A percentile compares a stretch with the other conserved stretches of the same genome.
Conservation (phyloP, 2,888 invertebrate genomes). For the Lithosia quadra region DNA sequence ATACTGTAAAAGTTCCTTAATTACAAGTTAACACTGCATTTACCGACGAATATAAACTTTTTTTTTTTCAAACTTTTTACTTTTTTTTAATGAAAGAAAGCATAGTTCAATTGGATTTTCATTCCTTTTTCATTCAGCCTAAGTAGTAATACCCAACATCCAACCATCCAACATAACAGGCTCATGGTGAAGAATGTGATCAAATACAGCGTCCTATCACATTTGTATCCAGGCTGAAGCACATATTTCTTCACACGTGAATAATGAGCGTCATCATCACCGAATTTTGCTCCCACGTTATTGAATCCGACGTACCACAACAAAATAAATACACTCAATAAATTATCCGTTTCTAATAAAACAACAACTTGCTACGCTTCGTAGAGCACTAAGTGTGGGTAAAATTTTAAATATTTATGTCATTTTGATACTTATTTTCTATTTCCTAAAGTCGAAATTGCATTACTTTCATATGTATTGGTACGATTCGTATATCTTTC, state of each 20-base stretch:
- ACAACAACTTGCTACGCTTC: constrained; percentile 75
- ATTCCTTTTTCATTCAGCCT: too few relatives aligned
- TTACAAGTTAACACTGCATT: too few relatives aligned
- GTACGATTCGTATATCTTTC: constrained; percentile 71
- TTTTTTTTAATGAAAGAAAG: too few relatives aligned
- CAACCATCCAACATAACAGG: too few relatives aligned
- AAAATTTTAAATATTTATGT: constrained; percentile 14
- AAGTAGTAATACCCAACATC: too few relatives aligned
- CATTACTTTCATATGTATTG: constrained; percentile 34
- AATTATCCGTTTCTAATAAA: constrained; percentile 86
- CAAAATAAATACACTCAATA: constrained; percentile 84
- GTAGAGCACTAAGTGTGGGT: constrained; percentile 58
- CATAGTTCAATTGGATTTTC: too few relatives aligned
- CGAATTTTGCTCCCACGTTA: constrained; percentile 73
- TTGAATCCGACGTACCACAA: constrained; percentile 73
- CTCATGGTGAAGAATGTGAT: neutral
- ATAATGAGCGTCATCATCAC: constrained; percentile 37
- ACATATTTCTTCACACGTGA: constrained; percentile 27
- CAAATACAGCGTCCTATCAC: neutral
- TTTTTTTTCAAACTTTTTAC: too few relatives aligned
- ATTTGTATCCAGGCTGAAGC: neutral
- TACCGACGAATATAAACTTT: too few relatives aligned
- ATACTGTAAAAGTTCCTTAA: too few relatives aligned
- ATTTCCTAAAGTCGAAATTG: constrained; percentile 47
- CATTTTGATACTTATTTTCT: constrained; percentile 54